These are phyloP conservation scores for Ariopsis seemanni DNA, from an alignment of 2,113 vertebrate species.

Conservation along the genomic window DNA sequence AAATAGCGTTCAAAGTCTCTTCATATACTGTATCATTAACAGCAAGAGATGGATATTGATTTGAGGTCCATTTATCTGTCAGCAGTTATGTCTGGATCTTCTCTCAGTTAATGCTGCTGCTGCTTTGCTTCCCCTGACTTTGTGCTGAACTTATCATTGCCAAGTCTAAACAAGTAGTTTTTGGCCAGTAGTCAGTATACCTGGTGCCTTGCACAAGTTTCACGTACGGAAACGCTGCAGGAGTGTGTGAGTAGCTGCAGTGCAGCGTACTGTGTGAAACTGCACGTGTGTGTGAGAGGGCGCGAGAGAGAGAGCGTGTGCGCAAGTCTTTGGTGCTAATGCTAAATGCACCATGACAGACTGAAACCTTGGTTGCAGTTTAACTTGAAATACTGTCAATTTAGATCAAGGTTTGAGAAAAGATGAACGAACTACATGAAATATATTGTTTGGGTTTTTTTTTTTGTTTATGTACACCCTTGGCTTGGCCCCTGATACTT, in stretches of 20 bases:
- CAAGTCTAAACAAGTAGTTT: too few relatives aligned
- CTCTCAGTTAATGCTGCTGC: background rate
- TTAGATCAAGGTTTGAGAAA: conserved; percentile 2
- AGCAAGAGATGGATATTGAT: background rate
- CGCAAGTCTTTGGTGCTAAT: background rate
- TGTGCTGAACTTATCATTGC: background rate
- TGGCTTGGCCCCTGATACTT: too few relatives aligned
- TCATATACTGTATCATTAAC: background rate
- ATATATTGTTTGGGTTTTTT: background rate
- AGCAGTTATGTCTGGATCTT: background rate
- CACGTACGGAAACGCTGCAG: background rate
- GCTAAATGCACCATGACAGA: background rate
- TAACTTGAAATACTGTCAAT: background rate
- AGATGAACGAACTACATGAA: background rate
- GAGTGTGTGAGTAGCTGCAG: background rate
- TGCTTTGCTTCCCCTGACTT: background rate
- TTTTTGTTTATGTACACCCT: too few relatives aligned
- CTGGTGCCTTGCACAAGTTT: background rate
- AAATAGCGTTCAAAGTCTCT: background rate
- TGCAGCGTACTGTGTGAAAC: background rate
- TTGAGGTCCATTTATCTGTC: background rate
- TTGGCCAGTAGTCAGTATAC: background rate
- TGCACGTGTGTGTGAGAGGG: background rate
- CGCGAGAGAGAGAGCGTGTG: background rate
- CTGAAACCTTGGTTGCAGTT: conserved; percentile 12